Base-by-base conservation (phyloP, 2,888 invertebrate genomes). In the Nemapogon koenigi region DNA sequence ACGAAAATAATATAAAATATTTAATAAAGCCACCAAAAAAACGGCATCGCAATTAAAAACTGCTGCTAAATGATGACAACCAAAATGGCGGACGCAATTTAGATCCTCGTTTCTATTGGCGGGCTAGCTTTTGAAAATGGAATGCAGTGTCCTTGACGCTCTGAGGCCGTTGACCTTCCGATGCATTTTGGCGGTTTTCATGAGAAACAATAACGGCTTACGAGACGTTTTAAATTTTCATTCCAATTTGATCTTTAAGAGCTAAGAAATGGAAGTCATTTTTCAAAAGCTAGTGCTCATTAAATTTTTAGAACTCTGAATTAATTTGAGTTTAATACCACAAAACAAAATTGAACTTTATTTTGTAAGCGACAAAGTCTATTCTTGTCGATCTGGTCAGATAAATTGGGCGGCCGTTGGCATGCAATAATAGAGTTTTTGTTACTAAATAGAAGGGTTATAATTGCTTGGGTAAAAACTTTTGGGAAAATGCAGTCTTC, bases 71-170 rank as follows among this genome's bases (percentile, higher is more conserved):
- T 67, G 67, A 59, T 63, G 69, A 72, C 62, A 43, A 27, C 51
- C 69, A 76, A 75, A 68, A 78, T 76, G 78, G 76, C 76, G 61
- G 68, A 50, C 62, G n/a, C 69, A 73, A 73, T 73, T 76, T 76
- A 78, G 78, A 73, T 65, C 62, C 60, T 59, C 67, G 67, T 64
- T 67, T 72, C 75, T 75, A 75, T 75, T 72, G 75, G 75, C 60
- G 66, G 63, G 75, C 76, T 75, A 78, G 70, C 65, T 63, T 73
- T 73, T 69, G 73, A 76, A 76, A 76, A 76, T 71, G 71, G 72
- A 76, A 75, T 78, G 76, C 76, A 68, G 69, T 78, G 78, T 78
- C 78, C 78, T 78, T 78, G 76, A 75, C 56, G 62, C 53, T 55
- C 56, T 43, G 54, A 59, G 76, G 69, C 72, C 76, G 66, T 73